Evolutionary conservation across 2,888 invertebrate genomes (phyloP).

Genomic region (Drosophila subsilvestris): DNA sequence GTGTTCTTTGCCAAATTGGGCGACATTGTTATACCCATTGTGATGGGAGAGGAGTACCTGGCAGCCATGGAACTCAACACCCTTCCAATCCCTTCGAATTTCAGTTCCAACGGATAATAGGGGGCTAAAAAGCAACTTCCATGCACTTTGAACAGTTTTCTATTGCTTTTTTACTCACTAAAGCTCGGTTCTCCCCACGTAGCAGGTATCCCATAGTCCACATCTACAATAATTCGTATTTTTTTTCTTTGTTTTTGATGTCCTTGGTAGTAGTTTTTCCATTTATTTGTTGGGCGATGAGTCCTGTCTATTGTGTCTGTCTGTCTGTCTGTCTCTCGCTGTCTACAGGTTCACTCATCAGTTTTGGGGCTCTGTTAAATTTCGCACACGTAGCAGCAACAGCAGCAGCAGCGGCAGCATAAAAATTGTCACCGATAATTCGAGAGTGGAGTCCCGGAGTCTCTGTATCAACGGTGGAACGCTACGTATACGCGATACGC

Average conservation of each 20-base stretch:
- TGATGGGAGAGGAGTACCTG: not conserved
- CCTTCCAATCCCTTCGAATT: too few relatives aligned
- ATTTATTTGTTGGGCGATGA: not conserved
- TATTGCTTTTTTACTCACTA: not conserved
- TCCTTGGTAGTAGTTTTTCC: not conserved
- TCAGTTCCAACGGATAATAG: not conserved
- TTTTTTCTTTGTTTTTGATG: constrained; percentile 32
- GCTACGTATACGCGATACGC: constrained; percentile 72
- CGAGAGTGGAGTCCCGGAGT: constrained; percentile 31
- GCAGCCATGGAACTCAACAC: not conserved
- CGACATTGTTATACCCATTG: constrained; percentile 64
- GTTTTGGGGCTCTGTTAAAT: constrained; percentile 71
- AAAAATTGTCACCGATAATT: constrained; percentile 80
- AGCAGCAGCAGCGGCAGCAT: constrained; percentile 44
- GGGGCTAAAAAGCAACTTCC: not conserved
- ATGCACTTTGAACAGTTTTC: not conserved
- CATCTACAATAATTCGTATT: not conserved
- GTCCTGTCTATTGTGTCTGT: not conserved
- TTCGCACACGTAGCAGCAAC: constrained; percentile 76
- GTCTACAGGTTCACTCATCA: constrained; percentile 72
- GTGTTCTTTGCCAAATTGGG: constrained; percentile 74
- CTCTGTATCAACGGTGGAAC: constrained; percentile 19
- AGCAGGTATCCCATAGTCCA: not conserved
- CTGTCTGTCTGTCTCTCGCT: constrained; percentile 11
- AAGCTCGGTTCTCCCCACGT: not conserved